Evolutionary conservation across 2,888 invertebrate species (phyloP).

Genomic region (Standfussiana lucernea): DNA sequence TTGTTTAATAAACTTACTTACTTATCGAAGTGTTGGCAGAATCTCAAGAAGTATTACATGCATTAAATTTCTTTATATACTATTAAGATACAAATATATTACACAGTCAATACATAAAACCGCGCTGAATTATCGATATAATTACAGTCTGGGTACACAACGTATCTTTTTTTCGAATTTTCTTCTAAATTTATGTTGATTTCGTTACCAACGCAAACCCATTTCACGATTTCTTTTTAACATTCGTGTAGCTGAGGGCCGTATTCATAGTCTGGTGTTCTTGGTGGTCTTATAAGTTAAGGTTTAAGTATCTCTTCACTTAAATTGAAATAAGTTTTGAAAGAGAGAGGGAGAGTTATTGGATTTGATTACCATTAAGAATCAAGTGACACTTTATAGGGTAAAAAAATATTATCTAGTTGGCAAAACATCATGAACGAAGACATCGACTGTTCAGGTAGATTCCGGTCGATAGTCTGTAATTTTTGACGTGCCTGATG

Average conservation of each 20-base stretch:
- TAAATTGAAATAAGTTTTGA: neutral
- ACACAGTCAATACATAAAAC: constrained; percentile 53
- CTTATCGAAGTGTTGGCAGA: neutral
- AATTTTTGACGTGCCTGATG: neutral
- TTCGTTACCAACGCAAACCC: constrained; percentile 88
- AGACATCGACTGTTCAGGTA: neutral
- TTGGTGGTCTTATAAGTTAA: constrained; percentile 2
- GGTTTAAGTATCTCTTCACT: neutral
- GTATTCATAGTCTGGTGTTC: constrained; percentile 77
- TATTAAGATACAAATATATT: constrained; percentile 15
- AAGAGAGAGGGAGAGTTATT: neutral
- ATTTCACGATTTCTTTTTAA: constrained; percentile 89
- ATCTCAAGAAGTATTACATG: neutral
- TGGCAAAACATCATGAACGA: neutral
- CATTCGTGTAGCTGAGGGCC: constrained; percentile 80
- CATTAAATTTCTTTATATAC: neutral
- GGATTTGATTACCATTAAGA: neutral
- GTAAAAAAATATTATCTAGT: neutral
- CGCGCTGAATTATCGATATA: constrained; percentile 60
- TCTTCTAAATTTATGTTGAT: constrained; percentile 88
- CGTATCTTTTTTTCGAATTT: constrained; percentile 74
- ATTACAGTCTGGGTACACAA: constrained; percentile 63
- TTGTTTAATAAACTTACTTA: neutral
- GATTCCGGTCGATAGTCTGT: neutral
- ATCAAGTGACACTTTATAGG: neutral